Percentiles rank a stretch among this genome's conserved stretches.
Evolutionary conservation across 1,140 invertebrate species (phyloP).

Genomic region (Drosophila leontia): DNA sequence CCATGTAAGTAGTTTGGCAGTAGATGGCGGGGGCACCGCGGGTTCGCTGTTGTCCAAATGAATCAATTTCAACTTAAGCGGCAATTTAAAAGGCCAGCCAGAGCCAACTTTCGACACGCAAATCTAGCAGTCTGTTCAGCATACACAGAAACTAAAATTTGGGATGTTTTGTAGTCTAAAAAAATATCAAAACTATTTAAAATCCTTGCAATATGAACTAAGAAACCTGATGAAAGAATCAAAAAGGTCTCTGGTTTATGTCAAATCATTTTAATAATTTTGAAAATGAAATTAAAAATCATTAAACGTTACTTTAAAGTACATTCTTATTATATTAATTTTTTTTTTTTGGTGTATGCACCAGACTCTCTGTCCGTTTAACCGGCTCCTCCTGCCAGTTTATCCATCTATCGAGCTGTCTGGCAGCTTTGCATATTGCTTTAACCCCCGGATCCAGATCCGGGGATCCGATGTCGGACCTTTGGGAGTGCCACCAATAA

Average conservation of each 20-base stretch:
- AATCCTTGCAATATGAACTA: no score
- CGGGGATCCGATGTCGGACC: constrained; percentile 26
- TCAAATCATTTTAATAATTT: no score
- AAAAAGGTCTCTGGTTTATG: no score
- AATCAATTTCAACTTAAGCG: constrained; percentile 79
- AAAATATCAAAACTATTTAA: no score
- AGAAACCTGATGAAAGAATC: no score
- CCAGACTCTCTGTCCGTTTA: constrained; percentile 11
- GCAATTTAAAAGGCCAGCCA: constrained; percentile 65
- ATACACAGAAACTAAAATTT: background rate
- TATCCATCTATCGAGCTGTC: constrained; percentile 56
- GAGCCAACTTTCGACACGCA: constrained; percentile 69
- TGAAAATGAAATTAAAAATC: no score
- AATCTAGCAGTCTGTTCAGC: constrained; percentile 34
- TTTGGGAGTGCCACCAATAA: constrained; percentile 10
- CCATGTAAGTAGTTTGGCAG: constrained; percentile 65
- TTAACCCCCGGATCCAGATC: constrained; percentile 19
- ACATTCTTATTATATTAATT: background rate
- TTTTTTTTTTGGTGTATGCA: background rate
- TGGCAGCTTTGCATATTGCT: constrained; percentile 67
- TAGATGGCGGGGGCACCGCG: constrained; percentile 17
- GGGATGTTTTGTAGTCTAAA: background rate
- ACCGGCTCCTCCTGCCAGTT: constrained; percentile 35
- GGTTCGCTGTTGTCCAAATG: constrained; percentile 50
- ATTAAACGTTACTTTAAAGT: background rate